Base-by-base conservation (phyloP, 2,797 vertebrate genomes). In the Falco rusticolus region DNA sequence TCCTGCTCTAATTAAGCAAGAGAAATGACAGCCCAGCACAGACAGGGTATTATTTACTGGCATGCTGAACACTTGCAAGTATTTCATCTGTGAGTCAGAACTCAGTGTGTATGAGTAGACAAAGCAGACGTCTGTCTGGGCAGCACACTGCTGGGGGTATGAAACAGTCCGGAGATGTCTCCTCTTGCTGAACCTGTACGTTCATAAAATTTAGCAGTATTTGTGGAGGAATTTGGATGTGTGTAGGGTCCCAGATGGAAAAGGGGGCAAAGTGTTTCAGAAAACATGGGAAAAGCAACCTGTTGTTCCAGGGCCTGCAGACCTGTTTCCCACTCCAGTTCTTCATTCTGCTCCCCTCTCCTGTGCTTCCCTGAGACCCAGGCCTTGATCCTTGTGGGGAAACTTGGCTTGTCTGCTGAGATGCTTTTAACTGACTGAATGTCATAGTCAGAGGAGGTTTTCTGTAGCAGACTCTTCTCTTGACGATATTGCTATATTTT, bases 1-100 rank as follows among this genome's bases (percentile, higher is more conserved):
- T 6, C 22, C 47, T 82, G 18, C 51, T 76, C 41, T 84, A 93
- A 89, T 84, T 87, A 96, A 94, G 60, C n/a, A 85, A 66, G 51
- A 63, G 24, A 78, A 93, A 66, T 83, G 39, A 87, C 81, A 90
- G 48, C 20, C 37, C 56, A 60, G 25, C 11, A 50, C 28, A 89
- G 81, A 64, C 60, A 82, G 45, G 13, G 13, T 89, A 50, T 90
- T 83, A 76, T 86, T 83, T 89, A 60, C 45, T n/a, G 41, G 33
- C 47, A 28, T 22, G 11, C 29, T 43, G 59, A 86, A 79, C 21
- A 28, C 13, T 94, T 75, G 77, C 37, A 87, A 84, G 59, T 69
- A 33, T 84, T 89, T 93, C 43, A 65, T 65, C 70, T 65, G 48
- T 68, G 45, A 88, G 72, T 82, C 87, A 90, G 50, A 65, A 15